Evolutionary conservation across 30 jellyfish, hydroid and myxozoan species (phyloP), one percentile per base, ranked within the genome.

Genomic region (Nemopilema nomurai): DNA sequence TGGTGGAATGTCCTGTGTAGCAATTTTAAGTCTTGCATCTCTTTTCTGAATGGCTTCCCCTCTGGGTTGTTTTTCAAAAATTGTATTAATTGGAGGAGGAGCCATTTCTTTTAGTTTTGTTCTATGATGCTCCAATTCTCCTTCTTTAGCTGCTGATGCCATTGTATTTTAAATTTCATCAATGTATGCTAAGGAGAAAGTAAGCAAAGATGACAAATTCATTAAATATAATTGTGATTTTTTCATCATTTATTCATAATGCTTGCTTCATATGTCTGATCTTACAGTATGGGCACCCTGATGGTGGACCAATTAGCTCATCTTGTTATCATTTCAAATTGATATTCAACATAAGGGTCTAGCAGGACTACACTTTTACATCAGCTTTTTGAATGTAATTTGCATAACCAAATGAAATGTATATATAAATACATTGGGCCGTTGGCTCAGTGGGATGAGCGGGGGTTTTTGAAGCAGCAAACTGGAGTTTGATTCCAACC

Each of bases 1-100:
- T 19, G 72, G 27, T 63, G 29, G 29, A n/a, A 19, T n/a, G 72
- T n/a, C 72, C 27, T 63, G 72, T 24, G 29, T 24, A 3, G 29
- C 29, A 19, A 19, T 63, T 63, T 63, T 63, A 6, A 63, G 29
- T 63, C 72, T 3, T 63, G 27, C 72, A 3, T 51, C 67, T 24
- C n/a, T 63, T 63, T 63, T 63, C 29, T 63, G 72, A 63, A 63
- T 63, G 29, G 72, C 72, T 19, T 63, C 72, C 27, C 29, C 72
- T 19, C 29, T n/a, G 27, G 72, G 29, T 63, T 63, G 8, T 63
- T 63, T 63, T 63, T 63, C 72, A 63, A 63, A 63, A 18, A n/a
- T 24, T 19, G 29, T 63, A 24, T 63, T 63, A n/a, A 63, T n/a
- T 19, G 72, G 72, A 63, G 72, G 72, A 63, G 72, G n/a, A 19